phyloP scores from a whole-genome alignment of 2,797 vertebrate genomes.

The Tympanoctomys barrerae region DNA sequence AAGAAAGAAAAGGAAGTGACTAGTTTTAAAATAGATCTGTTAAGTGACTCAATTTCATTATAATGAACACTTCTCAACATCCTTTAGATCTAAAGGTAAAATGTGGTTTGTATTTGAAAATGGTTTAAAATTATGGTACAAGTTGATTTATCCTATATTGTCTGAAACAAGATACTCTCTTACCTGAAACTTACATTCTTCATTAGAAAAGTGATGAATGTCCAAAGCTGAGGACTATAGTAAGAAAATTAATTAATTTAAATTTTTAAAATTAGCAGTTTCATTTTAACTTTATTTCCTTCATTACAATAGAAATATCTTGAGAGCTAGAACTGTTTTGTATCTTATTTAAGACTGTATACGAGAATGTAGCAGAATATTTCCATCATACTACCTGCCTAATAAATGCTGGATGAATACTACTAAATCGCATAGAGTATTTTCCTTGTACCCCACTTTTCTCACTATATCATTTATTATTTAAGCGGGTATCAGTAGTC shows the following conservation, averaged over 20 bases:
- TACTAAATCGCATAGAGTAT: not conserved
- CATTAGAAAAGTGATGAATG: conserved; percentile 37
- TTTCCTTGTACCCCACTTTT: not conserved
- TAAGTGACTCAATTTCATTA: conserved; percentile 63
- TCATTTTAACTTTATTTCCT: conserved; percentile 19
- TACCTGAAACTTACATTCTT: not conserved
- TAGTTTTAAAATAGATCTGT: conserved; percentile 65
- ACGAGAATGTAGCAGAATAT: not conserved
- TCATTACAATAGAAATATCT: not conserved
- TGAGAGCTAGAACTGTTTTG: not conserved
- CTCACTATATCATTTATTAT: not conserved
- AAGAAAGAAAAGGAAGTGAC: conserved; percentile 69
- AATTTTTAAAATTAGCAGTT: conserved; percentile 45
- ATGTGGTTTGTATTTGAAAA: conserved; percentile 55
- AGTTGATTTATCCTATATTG: not conserved
- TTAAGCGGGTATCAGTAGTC: not conserved
- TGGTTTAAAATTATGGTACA: conserved; percentile 39
- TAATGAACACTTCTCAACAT: conserved; percentile 49
- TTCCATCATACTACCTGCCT: not conserved
- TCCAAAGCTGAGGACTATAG: not conserved
- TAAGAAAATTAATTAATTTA: conserved; percentile 1
- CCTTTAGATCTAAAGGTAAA: conserved; percentile 68
- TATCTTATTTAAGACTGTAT: not conserved
- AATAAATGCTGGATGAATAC: conserved; percentile 2
- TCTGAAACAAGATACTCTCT: conserved; percentile 23